Evolutionary conservation across 2,113 vertebrate species (phyloP).

Genomic region (Platanista minor): DNA sequence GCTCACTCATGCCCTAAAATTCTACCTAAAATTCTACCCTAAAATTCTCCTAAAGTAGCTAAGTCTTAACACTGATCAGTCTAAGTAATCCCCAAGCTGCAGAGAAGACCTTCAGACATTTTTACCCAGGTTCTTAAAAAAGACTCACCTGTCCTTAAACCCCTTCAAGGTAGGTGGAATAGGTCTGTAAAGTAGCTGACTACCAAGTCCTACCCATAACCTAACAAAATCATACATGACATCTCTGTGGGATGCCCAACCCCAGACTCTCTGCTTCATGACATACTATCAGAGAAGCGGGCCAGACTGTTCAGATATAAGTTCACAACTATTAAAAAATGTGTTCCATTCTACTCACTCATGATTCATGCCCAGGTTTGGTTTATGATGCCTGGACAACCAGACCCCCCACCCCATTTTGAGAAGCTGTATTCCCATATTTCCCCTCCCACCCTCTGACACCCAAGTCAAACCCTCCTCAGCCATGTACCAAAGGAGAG

Average conservation of each 20-base stretch:
- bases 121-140: neutral
- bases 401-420: neutral
- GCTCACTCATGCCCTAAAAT: neutral
- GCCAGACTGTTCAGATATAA: neutral
- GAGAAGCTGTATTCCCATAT: neutral
- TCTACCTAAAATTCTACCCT: no score
- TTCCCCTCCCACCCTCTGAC: slow-evolving; percentile 27
- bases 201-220: neutral
- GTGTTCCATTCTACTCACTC: neutral
- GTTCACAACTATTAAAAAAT: neutral
- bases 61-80: neutral
- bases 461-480: slow-evolving; percentile 56
- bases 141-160: neutral
- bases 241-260: neutral
- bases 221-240: neutral
- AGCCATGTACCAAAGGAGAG: slow-evolving; percentile 78
- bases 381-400: neutral
- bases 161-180: neutral
- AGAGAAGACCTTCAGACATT: neutral
- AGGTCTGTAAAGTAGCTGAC: neutral
- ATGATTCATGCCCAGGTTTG: neutral
- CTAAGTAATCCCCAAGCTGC: neutral
- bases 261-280: neutral
- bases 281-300: neutral
- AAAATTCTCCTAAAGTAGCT: neutral